A percentile compares a stretch with the other conserved stretches of the same genome.
Evolutionary conservation across 2,797 vertebrate species (phyloP).

Genomic region (Loris lydekkerianus): DNA sequence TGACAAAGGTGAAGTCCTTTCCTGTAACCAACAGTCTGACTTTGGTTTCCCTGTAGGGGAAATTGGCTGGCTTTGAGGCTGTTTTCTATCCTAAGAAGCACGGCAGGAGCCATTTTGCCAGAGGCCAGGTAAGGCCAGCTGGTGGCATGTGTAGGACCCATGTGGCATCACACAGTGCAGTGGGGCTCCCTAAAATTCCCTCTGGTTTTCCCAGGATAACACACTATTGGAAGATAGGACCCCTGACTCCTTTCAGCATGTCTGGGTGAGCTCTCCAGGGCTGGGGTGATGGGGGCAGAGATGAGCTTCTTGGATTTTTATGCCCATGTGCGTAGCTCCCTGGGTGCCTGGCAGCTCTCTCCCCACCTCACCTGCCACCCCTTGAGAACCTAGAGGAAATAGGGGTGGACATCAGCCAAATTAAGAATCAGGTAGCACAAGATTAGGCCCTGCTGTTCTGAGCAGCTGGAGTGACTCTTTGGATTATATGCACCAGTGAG

Average conservation of each 20-base stretch:
- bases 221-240: not conserved
- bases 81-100: not conserved
- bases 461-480: conserved; percentile 57
- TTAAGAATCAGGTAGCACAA: not conserved
- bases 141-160: accelerated
- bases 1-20: not conserved
- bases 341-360: not conserved
- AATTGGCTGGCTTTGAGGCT: not conserved
- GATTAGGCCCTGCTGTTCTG: conserved; percentile 20
- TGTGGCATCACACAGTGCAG: no score
- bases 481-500: conserved; percentile 35
- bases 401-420: not conserved
- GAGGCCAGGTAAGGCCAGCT: not conserved
- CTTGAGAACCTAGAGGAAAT: not conserved
- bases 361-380: no score
- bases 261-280: not conserved
- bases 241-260: not conserved
- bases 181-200: not conserved
- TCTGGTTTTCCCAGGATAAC: not conserved
- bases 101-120: not conserved
- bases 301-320: not conserved
- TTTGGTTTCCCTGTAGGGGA: conserved; percentile 1
- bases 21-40: not conserved
- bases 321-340: not conserved
- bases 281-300: not conserved